Percentiles rank a stretch among this genome's conserved stretches.
These are phyloP conservation scores for Syrista parreyssii DNA, from an alignment of 2,888 invertebrate species.

Conservation along the genomic window DNA sequence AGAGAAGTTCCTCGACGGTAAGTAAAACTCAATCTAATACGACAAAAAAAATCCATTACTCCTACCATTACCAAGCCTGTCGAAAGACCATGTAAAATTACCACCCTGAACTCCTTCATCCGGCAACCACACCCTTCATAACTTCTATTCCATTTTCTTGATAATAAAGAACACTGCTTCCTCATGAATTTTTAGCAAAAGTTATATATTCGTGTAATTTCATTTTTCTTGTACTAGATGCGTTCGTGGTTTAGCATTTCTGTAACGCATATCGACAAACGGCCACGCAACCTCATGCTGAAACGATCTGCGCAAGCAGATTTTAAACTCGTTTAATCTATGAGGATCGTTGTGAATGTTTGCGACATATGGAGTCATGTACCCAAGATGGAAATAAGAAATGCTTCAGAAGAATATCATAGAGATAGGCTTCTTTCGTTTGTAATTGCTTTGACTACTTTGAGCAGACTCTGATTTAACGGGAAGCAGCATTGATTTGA, in stretches of 20 bases:
- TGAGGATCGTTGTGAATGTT: not conserved
- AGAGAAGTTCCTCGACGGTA: constrained; percentile 86
- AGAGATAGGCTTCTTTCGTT: not conserved
- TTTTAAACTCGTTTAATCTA: not conserved
- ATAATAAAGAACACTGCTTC: not conserved
- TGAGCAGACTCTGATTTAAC: not conserved
- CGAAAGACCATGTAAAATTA: constrained; percentile 18
- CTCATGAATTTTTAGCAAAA: not conserved
- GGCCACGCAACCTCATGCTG: not conserved
- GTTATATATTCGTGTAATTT: not conserved
- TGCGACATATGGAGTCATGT: not conserved
- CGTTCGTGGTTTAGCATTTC: not conserved
- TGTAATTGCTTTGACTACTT: not conserved
- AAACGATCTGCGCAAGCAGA: not conserved
- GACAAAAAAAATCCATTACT: not conserved
- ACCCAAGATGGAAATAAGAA: not conserved
- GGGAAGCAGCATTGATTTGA: not conserved
- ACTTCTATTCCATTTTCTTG: not conserved
- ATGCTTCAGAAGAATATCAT: not conserved
- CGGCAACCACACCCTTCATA: constrained; percentile 42
- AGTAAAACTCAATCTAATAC: constrained; percentile 60
- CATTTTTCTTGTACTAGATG: not conserved
- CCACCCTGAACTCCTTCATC: constrained; percentile 22
- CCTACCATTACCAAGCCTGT: not conserved
- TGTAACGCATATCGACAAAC: not conserved